Evolutionary conservation across 2,888 invertebrate species (phyloP).

Genomic region (Xestobium rufovillosum): DNA sequence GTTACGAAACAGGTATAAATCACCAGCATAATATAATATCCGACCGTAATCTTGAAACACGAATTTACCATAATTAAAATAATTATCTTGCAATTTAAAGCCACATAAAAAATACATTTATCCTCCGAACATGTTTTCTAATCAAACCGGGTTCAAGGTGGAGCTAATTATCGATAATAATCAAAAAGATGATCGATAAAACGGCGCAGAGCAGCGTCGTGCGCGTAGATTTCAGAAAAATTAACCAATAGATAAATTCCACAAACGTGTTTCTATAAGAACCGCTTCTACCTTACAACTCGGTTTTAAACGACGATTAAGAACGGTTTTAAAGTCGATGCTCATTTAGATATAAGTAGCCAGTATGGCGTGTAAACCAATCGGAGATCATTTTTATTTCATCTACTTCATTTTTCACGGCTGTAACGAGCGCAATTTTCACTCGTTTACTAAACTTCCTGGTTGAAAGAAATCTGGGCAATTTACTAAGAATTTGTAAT

Average conservation of each 20-base stretch:
- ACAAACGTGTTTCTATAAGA: conserved; percentile 1
- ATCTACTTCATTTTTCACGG: conserved; percentile 9
- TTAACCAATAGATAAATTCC: conserved; percentile 1
- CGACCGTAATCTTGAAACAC: no score
- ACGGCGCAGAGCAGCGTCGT: background rate
- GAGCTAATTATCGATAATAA: conserved; percentile 35
- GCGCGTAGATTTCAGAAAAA: background rate
- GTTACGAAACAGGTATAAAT: no score
- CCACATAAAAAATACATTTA: conserved; percentile 28
- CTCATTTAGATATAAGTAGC: conserved; percentile 1
- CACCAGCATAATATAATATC: no score
- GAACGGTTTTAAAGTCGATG: background rate
- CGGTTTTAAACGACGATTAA: background rate
- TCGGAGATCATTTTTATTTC: conserved; percentile 22
- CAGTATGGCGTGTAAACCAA: conserved; percentile 23
- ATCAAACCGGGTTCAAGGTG: conserved; percentile 31
- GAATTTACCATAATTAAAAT: conserved; percentile 28
- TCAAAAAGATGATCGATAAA: conserved; percentile 22
- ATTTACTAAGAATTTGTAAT: no score
- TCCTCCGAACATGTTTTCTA: conserved; percentile 23
- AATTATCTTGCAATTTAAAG: conserved; percentile 25
- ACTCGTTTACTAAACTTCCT: no score
- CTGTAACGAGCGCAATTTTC: no score
- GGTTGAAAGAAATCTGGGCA: no score
- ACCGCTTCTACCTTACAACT: background rate